Percentiles rank a stretch among this genome's conserved stretches.
These are phyloP conservation scores for Paragorgia papillata DNA, from an alignment of 92 coral and sea anemone genomes.

Conservation along the genomic window DNA sequence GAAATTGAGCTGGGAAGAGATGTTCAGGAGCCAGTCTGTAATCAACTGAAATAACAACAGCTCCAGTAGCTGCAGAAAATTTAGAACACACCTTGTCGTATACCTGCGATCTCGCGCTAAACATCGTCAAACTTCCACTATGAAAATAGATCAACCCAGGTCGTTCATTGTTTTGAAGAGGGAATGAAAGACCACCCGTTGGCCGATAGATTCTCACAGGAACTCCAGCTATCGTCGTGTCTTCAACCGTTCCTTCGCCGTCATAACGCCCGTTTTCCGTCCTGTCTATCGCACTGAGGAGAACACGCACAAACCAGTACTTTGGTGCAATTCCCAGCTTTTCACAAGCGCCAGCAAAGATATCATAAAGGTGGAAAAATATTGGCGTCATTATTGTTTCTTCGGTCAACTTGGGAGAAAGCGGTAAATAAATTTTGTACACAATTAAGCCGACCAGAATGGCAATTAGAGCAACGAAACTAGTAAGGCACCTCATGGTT, in stretches of 20 bases:
- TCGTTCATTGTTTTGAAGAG: not conserved
- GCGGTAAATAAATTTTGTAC: constrained; percentile 17
- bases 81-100: not conserved
- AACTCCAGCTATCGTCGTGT: constrained; percentile 48
- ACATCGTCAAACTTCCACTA: constrained; percentile 51
- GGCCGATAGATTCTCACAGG: constrained; percentile 53
- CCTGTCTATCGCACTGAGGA: not conserved
- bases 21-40: constrained; percentile 88
- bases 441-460: not conserved
- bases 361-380: not conserved
- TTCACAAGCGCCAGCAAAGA: not conserved
- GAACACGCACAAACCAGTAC: not conserved
- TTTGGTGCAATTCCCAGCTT: constrained; percentile 16
- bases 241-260: not conserved
- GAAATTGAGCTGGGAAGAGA: constrained; percentile 78
- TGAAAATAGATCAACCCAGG: constrained; percentile 49
- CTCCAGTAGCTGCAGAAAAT: constrained; percentile 10
- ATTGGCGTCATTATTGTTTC: not conserved
- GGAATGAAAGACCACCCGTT: not conserved
- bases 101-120: constrained; percentile 3
- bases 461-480: constrained; percentile 12
- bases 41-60: constrained; percentile 51
- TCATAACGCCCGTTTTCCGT: not conserved
- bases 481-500: not conserved
- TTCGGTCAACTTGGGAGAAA: constrained; percentile 11